Evolutionary conservation across 2,888 invertebrate genomes (phyloP).

Genomic region (Pardosa pseudoannulata): DNA sequence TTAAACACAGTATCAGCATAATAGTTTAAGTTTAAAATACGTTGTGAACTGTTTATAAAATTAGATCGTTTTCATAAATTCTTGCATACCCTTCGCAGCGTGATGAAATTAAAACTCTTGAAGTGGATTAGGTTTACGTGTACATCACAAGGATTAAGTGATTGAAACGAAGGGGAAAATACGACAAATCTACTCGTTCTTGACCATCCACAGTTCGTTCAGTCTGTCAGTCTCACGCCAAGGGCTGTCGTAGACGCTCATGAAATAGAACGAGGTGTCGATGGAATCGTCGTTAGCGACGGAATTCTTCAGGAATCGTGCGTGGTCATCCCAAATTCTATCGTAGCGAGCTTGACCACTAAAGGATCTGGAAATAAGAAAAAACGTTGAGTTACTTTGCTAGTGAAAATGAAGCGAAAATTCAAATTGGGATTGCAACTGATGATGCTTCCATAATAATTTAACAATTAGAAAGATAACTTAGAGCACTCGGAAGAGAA

Average conservation of each 20-base stretch:
- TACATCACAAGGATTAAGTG: too few species aligned
- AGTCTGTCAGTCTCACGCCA: constrained; percentile 38
- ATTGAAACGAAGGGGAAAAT: too few species aligned
- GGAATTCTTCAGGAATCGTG: neutral
- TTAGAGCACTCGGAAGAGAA: too few species aligned
- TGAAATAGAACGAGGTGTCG: constrained; percentile 45
- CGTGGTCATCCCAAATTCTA: constrained; percentile 39
- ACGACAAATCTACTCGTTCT: neutral
- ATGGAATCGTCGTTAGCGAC: neutral
- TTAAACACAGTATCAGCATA: too few species aligned
- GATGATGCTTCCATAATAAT: too few species aligned
- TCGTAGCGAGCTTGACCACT: constrained; percentile 25
- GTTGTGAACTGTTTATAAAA: too few species aligned
- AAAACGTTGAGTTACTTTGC: neutral
- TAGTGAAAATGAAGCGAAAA: neutral
- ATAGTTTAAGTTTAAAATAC: too few species aligned
- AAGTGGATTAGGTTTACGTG: too few species aligned
- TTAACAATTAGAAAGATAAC: too few species aligned
- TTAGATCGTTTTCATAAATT: too few species aligned
- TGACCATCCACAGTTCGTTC: constrained; percentile 58
- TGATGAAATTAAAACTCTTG: too few species aligned
- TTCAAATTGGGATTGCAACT: neutral
- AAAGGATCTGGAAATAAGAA: constrained; percentile 16
- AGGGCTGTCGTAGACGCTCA: constrained; percentile 56
- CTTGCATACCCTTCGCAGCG: too few species aligned